Percentiles rank a stretch among this genome's conserved stretches.
Evolutionary conservation across 2,113 vertebrate genomes (phyloP).

Genomic region (Vulpes vulpes): DNA sequence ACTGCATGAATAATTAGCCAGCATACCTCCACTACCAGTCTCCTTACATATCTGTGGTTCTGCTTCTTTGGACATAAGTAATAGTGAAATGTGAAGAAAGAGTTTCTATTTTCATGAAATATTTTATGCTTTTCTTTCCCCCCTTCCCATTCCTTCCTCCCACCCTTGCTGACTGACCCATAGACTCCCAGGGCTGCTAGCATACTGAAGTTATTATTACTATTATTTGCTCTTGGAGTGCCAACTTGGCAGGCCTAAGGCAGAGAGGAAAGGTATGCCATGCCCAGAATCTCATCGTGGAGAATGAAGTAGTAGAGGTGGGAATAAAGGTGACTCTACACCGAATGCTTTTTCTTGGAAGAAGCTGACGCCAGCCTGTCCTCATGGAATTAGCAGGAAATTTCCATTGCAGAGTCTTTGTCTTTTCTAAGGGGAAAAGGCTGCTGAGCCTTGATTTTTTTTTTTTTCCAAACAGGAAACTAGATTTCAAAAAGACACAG

Average conservation of each 20-base stretch:
- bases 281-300: slow-evolving; percentile 59
- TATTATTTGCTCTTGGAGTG: slow-evolving; percentile 60
- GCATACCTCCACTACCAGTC: not conserved
- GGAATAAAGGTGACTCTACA: slow-evolving; percentile 48
- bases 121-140: slow-evolving; percentile 44
- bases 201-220: slow-evolving; percentile 71
- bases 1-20: not conserved
- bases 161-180: not conserved
- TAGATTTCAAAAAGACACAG: slow-evolving; percentile 56
- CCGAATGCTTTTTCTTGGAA: slow-evolving; percentile 60
- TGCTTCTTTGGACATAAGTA: slow-evolving; percentile 33
- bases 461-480: slow-evolving; percentile 24
- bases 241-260: slow-evolving; percentile 46
- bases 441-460: not conserved
- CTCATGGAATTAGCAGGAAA: slow-evolving; percentile 56
- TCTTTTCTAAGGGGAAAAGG: slow-evolving; percentile 56
- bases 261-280: not conserved
- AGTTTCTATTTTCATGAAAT: slow-evolving; percentile 57
- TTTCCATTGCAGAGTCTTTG: slow-evolving; percentile 65
- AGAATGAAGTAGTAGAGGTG: slow-evolving; percentile 23
- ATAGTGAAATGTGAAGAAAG: slow-evolving; percentile 44
- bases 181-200: not conserved
- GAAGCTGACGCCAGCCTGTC: slow-evolving; percentile 4
- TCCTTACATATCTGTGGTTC: not conserved
- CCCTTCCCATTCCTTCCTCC: not conserved